These are phyloP conservation scores for Polietes domitor DNA, from an alignment of 2,888 invertebrate genomes.

Conservation along the genomic window DNA sequence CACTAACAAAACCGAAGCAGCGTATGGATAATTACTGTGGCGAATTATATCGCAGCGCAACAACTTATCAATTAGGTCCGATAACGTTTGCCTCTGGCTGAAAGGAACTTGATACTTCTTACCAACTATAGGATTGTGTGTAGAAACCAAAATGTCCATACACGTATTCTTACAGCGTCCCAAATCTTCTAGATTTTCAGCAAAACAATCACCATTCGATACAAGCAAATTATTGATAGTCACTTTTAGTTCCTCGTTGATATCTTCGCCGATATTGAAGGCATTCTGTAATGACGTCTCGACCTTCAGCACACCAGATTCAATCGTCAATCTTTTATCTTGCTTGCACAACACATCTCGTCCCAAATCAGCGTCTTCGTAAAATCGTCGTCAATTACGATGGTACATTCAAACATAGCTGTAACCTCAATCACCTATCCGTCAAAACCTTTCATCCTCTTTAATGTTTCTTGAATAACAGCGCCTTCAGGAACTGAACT, in stretches of 20 bases:
- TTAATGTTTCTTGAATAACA: constrained; percentile 5
- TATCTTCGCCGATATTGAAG: constrained; percentile 13
- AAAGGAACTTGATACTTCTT: too few relatives aligned
- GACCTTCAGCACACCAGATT: constrained; percentile 57
- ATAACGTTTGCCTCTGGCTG: constrained; percentile 47
- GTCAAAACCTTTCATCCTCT: constrained; percentile 59
- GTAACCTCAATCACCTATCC: too few relatives aligned
- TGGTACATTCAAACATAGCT: constrained; percentile 32
- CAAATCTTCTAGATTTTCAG: constrained; percentile 48
- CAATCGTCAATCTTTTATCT: constrained; percentile 44
- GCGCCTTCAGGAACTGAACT: too few relatives aligned
- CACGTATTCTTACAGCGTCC: too few relatives aligned
- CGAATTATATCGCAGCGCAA: constrained; percentile 52
- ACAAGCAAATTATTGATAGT: neutral
- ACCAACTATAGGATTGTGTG: too few relatives aligned
- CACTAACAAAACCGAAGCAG: too few relatives aligned
- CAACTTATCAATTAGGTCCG: constrained; percentile 43
- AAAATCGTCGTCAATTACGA: constrained; percentile 40
- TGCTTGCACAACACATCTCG: constrained; percentile 55
- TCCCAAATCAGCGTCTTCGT: constrained; percentile 40
- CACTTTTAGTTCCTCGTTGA: constrained; percentile 11
- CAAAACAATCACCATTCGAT: constrained; percentile 47
- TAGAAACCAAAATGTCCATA: too few relatives aligned
- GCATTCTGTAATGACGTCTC: neutral
- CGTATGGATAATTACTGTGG: constrained; percentile 49